Evolutionary conservation across 2,797 vertebrate species (phyloP).

Genomic region (Gobionotothen gibberifrons): DNA sequence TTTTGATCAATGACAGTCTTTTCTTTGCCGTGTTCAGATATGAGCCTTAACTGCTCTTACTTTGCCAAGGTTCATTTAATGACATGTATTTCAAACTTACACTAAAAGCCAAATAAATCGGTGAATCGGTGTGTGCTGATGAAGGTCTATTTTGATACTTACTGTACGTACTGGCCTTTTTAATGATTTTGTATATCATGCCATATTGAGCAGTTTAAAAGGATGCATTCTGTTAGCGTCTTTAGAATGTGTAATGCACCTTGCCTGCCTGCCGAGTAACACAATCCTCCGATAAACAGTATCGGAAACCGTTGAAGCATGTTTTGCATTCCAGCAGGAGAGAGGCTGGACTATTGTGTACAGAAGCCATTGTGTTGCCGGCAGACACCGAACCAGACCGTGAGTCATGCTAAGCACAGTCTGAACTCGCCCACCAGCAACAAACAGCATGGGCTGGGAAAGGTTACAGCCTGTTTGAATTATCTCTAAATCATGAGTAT

Average conservation of each 20-base stretch:
- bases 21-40: background rate
- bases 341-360: constrained; percentile 71
- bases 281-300: constrained; percentile 58
- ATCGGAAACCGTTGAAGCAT: constrained; percentile 70
- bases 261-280: constrained; percentile 45
- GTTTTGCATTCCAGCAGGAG: constrained; percentile 75
- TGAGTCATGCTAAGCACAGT: constrained; percentile 78
- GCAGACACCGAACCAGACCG: constrained; percentile 74
- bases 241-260: constrained; percentile 17
- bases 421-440: constrained; percentile 58
- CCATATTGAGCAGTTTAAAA: background rate
- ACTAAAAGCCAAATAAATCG: too few species aligned
- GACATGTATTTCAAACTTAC: too few species aligned
- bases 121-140: background rate
- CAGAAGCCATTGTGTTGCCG: constrained; percentile 78
- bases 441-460: constrained; percentile 47
- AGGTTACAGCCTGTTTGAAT: constrained; percentile 41
- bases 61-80: too few species aligned
- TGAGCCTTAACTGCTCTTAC: background rate
- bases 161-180: background rate
- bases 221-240: background rate
- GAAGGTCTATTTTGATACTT: background rate
- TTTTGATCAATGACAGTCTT: background rate
- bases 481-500: constrained; percentile 16
- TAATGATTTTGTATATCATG: too few species aligned